Evolutionary conservation across 2,797 vertebrate species (phyloP).

Genomic region (Cacajao melanocephalus): DNA sequence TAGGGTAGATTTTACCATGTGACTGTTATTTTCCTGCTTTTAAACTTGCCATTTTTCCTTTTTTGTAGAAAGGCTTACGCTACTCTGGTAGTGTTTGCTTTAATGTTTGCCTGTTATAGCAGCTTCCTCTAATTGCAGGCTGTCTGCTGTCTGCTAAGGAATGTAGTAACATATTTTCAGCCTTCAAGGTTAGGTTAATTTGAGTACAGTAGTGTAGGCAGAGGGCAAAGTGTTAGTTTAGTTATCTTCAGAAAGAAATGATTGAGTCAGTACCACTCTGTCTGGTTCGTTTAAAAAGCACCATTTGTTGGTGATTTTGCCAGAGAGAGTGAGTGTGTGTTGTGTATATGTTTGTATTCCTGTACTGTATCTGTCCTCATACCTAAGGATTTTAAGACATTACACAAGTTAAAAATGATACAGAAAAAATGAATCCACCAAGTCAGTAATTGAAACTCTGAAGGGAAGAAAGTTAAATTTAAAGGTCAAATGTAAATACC

Average conservation of each 20-base stretch:
- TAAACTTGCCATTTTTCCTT: constrained; percentile 9
- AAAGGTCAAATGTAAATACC: constrained; percentile 15
- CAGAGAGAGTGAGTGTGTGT: background rate
- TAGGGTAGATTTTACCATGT: background rate
- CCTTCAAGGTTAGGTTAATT: background rate
- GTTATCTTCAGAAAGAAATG: constrained; percentile 10
- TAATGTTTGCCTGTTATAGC: background rate
- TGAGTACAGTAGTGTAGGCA: background rate
- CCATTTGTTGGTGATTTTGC: background rate
- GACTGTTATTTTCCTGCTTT: background rate
- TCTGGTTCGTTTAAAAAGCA: constrained; percentile 33
- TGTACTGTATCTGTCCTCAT: constrained; percentile 1
- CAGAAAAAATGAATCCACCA: background rate
- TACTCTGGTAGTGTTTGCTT: constrained; percentile 10
- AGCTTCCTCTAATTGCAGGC: background rate
- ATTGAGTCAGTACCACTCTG: background rate
- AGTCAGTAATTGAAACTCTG: background rate
- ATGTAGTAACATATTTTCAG: constrained; percentile 1
- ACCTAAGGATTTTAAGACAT: constrained; percentile 27
- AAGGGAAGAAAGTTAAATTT: background rate
- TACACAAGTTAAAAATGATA: background rate
- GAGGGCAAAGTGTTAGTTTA: constrained; percentile 13
- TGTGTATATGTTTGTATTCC: background rate
- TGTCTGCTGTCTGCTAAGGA: background rate
- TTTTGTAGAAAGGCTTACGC: background rate